Percentiles rank a stretch among this genome's conserved stretches.
These are phyloP conservation scores for Osmerus eperlanus DNA, from an alignment of 2,113 vertebrate species.

Conservation along the genomic window DNA sequence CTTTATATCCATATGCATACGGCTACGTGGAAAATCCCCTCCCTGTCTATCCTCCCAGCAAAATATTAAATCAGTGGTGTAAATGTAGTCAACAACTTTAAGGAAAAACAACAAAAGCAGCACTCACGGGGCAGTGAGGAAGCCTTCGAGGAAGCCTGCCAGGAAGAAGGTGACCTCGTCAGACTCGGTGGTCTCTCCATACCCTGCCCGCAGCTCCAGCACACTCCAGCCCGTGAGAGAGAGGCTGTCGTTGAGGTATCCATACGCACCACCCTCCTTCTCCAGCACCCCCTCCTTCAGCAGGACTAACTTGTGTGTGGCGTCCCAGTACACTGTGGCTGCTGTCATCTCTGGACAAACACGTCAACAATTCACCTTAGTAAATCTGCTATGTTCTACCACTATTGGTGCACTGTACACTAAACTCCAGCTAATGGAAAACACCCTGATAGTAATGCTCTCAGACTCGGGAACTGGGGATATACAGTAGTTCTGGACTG, in stretches of 20 bases:
- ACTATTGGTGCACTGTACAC: too few species aligned
- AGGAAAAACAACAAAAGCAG: background rate
- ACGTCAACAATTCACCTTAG: background rate
- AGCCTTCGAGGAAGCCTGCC: slow-evolving; percentile 87
- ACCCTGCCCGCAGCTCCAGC: slow-evolving; percentile 85
- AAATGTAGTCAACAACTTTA: too few species aligned
- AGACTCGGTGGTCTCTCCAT: slow-evolving; percentile 68
- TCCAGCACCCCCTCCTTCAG: slow-evolving; percentile 77
- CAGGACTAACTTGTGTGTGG: slow-evolving; percentile 63
- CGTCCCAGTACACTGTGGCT: slow-evolving; percentile 82
- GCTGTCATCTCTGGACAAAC: slow-evolving; percentile 52
- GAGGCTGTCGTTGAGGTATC: slow-evolving; percentile 82
- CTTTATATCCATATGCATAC: background rate
- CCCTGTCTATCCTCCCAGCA: too few species aligned
- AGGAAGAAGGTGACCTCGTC: slow-evolving; percentile 82
- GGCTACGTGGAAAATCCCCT: too few species aligned
- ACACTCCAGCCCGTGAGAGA: slow-evolving; percentile 81
- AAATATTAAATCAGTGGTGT: too few species aligned
- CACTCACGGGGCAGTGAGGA: slow-evolving; percentile 86
- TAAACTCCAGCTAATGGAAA: too few species aligned
- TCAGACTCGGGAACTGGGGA: too few species aligned
- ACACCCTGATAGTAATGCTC: too few species aligned
- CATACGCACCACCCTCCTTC: slow-evolving; percentile 77
- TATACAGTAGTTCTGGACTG: too few species aligned
- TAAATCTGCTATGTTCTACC: background rate